Evolutionary conservation across 2,113 vertebrate genomes (phyloP).

Genomic region (Campylomormyrus tamandua): DNA sequence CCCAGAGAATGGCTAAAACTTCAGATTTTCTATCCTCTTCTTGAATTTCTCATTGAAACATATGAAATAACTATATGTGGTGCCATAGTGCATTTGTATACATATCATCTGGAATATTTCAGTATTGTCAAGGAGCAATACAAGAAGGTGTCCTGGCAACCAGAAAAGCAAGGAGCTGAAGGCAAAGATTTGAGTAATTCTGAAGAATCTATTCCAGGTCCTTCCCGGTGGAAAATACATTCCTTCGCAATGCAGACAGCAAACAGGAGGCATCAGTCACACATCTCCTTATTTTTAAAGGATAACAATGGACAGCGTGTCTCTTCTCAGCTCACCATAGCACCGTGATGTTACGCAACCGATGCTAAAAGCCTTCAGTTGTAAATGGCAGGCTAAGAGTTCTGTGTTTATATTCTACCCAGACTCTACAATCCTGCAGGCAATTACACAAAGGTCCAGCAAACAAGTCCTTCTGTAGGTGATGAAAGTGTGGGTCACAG

Average conservation of each 20-base stretch:
- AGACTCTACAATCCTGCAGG: neutral
- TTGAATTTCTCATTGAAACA: neutral
- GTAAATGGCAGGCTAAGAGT: neutral
- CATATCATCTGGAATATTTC: neutral
- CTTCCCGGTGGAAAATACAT: neutral
- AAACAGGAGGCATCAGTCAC: neutral
- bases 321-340: constrained; percentile 1
- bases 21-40: neutral
- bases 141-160: neutral
- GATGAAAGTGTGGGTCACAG: neutral
- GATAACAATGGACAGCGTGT: constrained; percentile 5
- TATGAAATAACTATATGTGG: neutral
- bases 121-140: neutral
- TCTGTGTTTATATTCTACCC: neutral
- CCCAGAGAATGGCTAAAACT: neutral
- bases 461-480: neutral
- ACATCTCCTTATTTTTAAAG: constrained; percentile 1
- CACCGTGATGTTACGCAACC: neutral
- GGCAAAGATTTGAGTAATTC: neutral
- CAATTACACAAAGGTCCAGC: neutral
- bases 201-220: neutral
- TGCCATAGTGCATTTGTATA: neutral
- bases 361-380: neutral
- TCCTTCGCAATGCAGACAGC: neutral
- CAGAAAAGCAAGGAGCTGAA: neutral